These are phyloP conservation scores for Chalcosyrphus nemorum DNA, from an alignment of 2,888 invertebrate genomes.

Conservation along the genomic window DNA sequence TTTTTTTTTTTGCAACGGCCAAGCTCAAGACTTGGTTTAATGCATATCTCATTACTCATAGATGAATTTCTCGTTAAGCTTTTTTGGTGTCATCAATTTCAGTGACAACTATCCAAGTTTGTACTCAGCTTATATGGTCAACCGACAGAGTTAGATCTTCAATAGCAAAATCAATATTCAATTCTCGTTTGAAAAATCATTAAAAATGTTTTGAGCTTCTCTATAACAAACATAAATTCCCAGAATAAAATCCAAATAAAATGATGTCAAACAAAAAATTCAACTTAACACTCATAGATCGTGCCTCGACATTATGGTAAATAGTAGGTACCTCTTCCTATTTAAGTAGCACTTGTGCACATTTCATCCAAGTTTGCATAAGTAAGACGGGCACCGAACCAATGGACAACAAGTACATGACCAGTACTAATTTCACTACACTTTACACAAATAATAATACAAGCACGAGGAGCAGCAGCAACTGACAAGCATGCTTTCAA, in stretches of 20 bases:
- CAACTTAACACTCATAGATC: neutral
- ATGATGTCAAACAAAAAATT: conserved; percentile 40
- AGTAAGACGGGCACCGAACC: neutral
- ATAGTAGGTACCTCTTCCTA: neutral
- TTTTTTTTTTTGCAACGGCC: neutral
- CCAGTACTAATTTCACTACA: conserved; percentile 8
- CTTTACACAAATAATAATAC: neutral
- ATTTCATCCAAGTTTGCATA: neutral
- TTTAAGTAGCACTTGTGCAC: neutral
- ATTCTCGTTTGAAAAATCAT: neutral
- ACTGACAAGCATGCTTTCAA: conserved; percentile 15
- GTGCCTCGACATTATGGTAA: neutral
- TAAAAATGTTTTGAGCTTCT: neutral
- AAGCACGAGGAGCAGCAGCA: no score
- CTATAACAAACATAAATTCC: neutral
- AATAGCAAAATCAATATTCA: conserved; percentile 17
- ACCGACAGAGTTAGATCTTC: neutral
- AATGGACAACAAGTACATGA: conserved; percentile 14
- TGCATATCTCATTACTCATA: neutral
- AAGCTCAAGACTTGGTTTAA: conserved; percentile 8
- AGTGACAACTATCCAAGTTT: neutral
- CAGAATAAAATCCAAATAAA: neutral
- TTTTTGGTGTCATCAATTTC: conserved; percentile 20
- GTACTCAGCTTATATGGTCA: neutral
- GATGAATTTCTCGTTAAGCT: conserved; percentile 11